Conservation (phyloP, 2,888 invertebrate genomes). For the Caenorhabditis angaria region DNA sequence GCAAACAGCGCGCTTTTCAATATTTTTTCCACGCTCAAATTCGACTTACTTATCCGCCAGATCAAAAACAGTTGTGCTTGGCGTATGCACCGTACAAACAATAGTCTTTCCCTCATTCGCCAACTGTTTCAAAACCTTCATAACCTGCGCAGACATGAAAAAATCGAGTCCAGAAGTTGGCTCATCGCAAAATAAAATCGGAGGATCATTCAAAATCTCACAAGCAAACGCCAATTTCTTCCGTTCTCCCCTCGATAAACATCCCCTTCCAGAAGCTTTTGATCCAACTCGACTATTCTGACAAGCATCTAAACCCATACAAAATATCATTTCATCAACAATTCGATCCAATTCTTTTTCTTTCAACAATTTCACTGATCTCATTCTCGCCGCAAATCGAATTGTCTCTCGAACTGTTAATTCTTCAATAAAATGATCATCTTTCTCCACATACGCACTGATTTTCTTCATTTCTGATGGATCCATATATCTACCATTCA, state of each 20-base stretch:
- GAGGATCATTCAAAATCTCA: conserved; percentile 75
- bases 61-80: conserved; percentile 86
- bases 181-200: conserved; percentile 57
- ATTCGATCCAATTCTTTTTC: conserved; percentile 54
- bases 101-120: conserved; percentile 83
- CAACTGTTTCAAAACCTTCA: conserved; percentile 72
- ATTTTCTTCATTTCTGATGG: conserved; percentile 76
- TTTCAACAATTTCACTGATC: conserved; percentile 29
- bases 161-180: conserved; percentile 56
- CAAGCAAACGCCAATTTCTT: conserved; percentile 92
- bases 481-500: conserved; percentile 41
- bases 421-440: conserved; percentile 85
- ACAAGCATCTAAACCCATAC: conserved; percentile 41
- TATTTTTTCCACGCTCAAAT: no score
- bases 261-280: conserved; percentile 76
- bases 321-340: conserved; percentile 19
- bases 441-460: conserved; percentile 89
- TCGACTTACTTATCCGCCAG: conserved; percentile 81
- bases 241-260: conserved; percentile 94
- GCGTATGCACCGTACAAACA: conserved; percentile 91
- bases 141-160: conserved; percentile 54
- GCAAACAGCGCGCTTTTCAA: neutral
- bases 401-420: conserved; percentile 87
- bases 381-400: conserved; percentile 79
- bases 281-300: conserved; percentile 45